Conservation (phyloP, 2,113 vertebrate species). For the Pelobates fuscus region DNA sequence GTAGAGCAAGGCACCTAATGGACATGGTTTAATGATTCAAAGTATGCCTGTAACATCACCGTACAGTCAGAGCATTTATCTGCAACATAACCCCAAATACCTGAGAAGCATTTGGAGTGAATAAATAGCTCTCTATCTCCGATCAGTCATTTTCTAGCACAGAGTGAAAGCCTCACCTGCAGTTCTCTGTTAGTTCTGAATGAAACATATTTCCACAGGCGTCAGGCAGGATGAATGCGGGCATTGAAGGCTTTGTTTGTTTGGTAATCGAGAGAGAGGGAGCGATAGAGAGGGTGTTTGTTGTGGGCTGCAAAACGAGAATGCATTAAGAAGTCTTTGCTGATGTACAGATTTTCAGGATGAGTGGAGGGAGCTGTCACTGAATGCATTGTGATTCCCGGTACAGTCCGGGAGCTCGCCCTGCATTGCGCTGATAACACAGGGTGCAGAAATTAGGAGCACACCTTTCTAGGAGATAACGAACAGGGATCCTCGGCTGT, state of each 20-base stretch:
- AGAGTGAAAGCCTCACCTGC: conserved; percentile 15
- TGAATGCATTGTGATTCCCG: background rate
- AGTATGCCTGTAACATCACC: too few species aligned
- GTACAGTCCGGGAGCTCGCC: background rate
- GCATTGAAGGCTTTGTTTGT: conserved; percentile 12
- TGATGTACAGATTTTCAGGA: background rate
- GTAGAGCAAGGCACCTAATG: too few species aligned
- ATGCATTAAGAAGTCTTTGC: background rate
- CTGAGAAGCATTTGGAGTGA: background rate
- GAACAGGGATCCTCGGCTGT: background rate
- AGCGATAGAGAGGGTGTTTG: conserved; percentile 3
- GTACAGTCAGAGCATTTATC: too few species aligned
- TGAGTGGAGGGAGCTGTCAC: background rate
- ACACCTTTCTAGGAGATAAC: background rate
- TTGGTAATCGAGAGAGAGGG: conserved; percentile 13
- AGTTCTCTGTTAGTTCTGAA: background rate
- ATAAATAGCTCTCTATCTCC: background rate
- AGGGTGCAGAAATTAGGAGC: background rate
- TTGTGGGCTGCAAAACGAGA: conserved; percentile 7
- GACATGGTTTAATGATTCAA: too few species aligned
- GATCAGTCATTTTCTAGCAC: conserved; percentile 17
- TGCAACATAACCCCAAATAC: background rate
- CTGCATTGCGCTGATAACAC: conserved; percentile 15
- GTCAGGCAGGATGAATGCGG: conserved; percentile 3
- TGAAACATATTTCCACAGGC: background rate